Conservation (phyloP, 2,797 vertebrate genomes). For the Epinephelus malabaricus region DNA sequence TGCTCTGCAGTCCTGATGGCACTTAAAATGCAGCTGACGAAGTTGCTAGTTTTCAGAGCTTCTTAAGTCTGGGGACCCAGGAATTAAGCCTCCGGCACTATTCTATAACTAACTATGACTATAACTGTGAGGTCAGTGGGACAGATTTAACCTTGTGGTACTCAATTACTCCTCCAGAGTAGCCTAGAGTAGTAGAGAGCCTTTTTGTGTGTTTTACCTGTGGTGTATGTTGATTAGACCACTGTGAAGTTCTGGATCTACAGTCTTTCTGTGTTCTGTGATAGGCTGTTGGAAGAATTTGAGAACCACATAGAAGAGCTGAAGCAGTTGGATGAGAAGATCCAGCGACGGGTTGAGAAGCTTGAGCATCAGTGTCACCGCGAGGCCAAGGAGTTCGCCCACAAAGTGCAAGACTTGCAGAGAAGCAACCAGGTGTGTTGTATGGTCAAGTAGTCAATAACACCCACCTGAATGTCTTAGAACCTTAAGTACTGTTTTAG, state of each 20-base stretch:
- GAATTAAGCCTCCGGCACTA: constrained; percentile 77
- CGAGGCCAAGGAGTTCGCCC: constrained; percentile 99
- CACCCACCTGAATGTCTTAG: background rate
- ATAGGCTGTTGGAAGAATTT: constrained; percentile 97
- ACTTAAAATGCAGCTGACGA: constrained; percentile 89
- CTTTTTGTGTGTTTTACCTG: constrained; percentile 36
- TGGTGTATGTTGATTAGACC: constrained; percentile 29
- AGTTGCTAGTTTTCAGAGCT: constrained; percentile 83
- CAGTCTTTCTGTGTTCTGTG: constrained; percentile 37
- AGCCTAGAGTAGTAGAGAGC: background rate
- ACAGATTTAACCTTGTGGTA: constrained; percentile 72
- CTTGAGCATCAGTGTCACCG: constrained; percentile 98
- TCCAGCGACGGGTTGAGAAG: constrained; percentile 98
- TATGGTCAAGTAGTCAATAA: background rate
- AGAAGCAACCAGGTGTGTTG: constrained; percentile 97
- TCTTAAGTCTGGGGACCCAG: constrained; percentile 82
- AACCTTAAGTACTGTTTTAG: background rate
- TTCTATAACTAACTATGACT: constrained; percentile 76
- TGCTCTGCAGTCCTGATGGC: constrained; percentile 85
- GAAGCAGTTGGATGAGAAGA: constrained; percentile 97
- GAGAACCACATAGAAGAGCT: constrained; percentile 98
- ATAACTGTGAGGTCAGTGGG: constrained; percentile 74
- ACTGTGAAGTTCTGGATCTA: constrained; percentile 17
- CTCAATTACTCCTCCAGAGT: constrained; percentile 51
- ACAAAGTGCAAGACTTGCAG: constrained; percentile 98